These are phyloP conservation scores for Parnassius mnemosyne DNA, from an alignment of 2,888 invertebrate genomes.

Conservation along the genomic window DNA sequence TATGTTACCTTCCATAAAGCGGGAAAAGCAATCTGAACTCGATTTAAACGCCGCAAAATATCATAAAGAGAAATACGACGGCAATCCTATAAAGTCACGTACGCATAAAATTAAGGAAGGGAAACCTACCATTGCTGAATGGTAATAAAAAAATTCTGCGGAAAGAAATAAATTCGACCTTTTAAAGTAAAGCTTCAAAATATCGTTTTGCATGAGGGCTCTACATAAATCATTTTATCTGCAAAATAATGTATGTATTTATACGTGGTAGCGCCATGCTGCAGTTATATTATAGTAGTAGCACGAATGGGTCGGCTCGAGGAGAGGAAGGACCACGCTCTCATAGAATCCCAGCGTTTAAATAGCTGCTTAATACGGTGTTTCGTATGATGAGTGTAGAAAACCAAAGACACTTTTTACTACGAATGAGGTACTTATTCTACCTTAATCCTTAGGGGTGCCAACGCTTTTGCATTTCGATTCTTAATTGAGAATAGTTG, in stretches of 20 bases:
- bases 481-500: too few species aligned
- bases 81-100: constrained; percentile 4
- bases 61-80: neutral
- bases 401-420: too few species aligned
- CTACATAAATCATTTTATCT: constrained; percentile 20
- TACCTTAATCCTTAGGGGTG: too few species aligned
- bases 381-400: too few species aligned
- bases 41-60: neutral
- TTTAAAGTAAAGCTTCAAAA: constrained; percentile 12
- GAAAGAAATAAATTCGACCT: constrained; percentile 10
- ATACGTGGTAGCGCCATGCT: too few species aligned
- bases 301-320: too few species aligned
- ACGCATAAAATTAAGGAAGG: constrained; percentile 13
- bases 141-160: constrained; percentile 20
- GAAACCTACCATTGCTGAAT: neutral
- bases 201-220: constrained; percentile 10
- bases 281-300: too few species aligned
- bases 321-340: too few species aligned
- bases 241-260: neutral
- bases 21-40: neutral
- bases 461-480: too few species aligned
- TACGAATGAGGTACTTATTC: too few species aligned
- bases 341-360: too few species aligned
- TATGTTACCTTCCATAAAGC: neutral
- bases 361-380: too few species aligned